Evolutionary conservation across 2,797 vertebrate genomes (phyloP).

Genomic region (Orestias chungarensis): DNA sequence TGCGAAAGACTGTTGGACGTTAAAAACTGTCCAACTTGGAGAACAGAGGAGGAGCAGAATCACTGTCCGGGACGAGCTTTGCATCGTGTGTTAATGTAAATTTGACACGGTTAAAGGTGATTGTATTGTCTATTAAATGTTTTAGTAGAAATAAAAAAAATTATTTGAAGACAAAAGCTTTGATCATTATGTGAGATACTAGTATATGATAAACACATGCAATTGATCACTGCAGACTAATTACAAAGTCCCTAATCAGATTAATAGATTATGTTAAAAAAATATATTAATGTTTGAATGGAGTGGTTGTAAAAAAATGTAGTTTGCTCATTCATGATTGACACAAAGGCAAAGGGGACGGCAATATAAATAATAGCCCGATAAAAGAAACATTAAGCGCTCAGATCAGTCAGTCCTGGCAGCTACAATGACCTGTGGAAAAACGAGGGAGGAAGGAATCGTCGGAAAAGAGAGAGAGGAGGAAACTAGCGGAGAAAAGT

Average conservation of each 20-base stretch:
- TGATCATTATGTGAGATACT: neutral
- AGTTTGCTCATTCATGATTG: slow-evolving; percentile 3
- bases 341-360: slow-evolving; percentile 31
- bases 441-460: slow-evolving; percentile 56
- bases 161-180: neutral
- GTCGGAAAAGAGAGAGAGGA: slow-evolving; percentile 65
- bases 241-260: too few species aligned
- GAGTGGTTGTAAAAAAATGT: neutral
- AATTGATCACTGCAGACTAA: too few species aligned
- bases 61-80: neutral
- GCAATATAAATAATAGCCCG: slow-evolving; percentile 41
- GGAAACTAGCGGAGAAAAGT: slow-evolving; percentile 68
- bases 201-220: too few species aligned
- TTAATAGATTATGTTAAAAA: neutral
- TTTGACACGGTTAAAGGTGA: neutral
- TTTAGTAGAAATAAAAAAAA: neutral
- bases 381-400: slow-evolving; percentile 42
- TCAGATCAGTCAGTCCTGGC: slow-evolving; percentile 40
- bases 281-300: too few species aligned
- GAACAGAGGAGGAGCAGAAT: neutral
- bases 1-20: neutral
- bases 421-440: slow-evolving; percentile 45
- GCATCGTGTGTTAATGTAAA: neutral
- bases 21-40: neutral
- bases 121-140: neutral